phyloP scores from a whole-genome alignment of 2,113 vertebrate species.

The Psephotus haematonotus region DNA sequence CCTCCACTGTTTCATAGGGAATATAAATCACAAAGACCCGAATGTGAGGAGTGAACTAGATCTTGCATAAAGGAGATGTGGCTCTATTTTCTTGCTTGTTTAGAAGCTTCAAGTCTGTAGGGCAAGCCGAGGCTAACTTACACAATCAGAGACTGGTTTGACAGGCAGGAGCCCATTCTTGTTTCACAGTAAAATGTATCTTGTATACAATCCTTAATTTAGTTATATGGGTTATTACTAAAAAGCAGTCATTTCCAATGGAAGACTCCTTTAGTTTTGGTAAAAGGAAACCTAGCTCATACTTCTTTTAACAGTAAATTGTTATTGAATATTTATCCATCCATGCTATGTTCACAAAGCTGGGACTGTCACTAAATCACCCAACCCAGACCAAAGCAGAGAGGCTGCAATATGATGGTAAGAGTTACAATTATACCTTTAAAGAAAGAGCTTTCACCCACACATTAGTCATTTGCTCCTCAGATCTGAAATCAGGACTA shows the following conservation, averaged over 20 bases:
- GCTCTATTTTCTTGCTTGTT: not conserved
- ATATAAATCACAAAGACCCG: not conserved
- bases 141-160: not conserved
- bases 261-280: not conserved
- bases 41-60: not conserved
- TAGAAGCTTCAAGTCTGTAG: not conserved
- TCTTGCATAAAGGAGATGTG: not conserved
- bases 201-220: not conserved
- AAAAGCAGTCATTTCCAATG: not conserved
- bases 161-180: not conserved
- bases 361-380: not conserved
- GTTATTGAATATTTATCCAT: not conserved
- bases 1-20: not conserved
- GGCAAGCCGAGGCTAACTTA: not conserved
- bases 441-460: not conserved
- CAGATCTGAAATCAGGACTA: not conserved
- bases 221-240: not conserved
- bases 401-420: not conserved
- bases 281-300: not conserved
- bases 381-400: not conserved
- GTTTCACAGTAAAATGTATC: not conserved
- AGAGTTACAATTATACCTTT: not conserved
- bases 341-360: not conserved
- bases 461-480: not conserved
- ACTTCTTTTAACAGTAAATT: not conserved